phyloP scores from a whole-genome alignment of 2,888 invertebrate genomes.

The Lasioglossum lativentre region DNA sequence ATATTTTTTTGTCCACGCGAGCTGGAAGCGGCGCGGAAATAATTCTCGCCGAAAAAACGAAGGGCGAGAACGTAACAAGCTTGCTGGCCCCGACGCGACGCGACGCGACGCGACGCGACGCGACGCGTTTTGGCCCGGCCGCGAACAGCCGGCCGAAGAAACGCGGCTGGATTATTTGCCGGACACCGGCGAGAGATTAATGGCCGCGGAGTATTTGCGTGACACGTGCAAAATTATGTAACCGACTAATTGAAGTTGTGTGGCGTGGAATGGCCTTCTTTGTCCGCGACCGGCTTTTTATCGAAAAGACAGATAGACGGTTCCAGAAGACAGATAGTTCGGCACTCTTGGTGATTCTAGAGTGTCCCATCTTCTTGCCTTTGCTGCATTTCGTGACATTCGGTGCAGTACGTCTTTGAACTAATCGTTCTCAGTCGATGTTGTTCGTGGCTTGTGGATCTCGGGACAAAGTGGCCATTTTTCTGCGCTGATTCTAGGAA shows the following conservation, averaged over 20 bases:
- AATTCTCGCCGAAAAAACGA: slow-evolving; percentile 55
- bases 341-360: not conserved
- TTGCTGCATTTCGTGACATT: not conserved
- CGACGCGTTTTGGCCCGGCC: slow-evolving; percentile 36
- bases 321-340: not conserved
- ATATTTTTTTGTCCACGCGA: slow-evolving; percentile 30
- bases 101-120: not conserved
- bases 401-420: not conserved
- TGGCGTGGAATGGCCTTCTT: slow-evolving; percentile 41
- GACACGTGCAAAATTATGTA: slow-evolving; percentile 56
- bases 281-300: slow-evolving; percentile 35
- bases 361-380: not conserved
- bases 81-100: slow-evolving; percentile 21
- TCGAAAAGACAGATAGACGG: slow-evolving; percentile 12
- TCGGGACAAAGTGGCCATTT: too few relatives aligned
- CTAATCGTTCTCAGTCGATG: not conserved
- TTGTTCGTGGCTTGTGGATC: not conserved
- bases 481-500: too few relatives aligned
- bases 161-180: slow-evolving; percentile 52
- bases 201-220: slow-evolving; percentile 51
- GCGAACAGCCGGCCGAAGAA: slow-evolving; percentile 50
- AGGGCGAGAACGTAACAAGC: slow-evolving; percentile 37
- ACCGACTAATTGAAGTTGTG: slow-evolving; percentile 55
- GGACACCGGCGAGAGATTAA: slow-evolving; percentile 53
- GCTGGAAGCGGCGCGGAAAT: slow-evolving; percentile 50